A percentile compares a stretch with the other conserved stretches of the same genome.
Evolutionary conservation across 2,797 vertebrate genomes (phyloP).

Genomic region (Otolemur crassicaudatus): DNA sequence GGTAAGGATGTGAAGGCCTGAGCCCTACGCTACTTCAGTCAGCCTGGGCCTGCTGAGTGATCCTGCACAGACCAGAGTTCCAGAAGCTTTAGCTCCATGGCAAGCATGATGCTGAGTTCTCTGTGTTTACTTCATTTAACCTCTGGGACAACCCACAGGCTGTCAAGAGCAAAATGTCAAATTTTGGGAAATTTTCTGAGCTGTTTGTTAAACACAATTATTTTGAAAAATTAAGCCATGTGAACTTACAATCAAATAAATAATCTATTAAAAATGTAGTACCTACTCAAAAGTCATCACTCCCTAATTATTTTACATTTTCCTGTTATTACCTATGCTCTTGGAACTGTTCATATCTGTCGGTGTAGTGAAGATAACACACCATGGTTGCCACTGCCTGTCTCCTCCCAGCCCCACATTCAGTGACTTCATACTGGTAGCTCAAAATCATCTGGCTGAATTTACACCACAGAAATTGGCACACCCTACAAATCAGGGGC

Average conservation of each 20-base stretch:
- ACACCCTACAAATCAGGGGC: no score
- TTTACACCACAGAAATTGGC: neutral
- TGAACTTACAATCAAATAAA: neutral
- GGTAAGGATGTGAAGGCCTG: neutral
- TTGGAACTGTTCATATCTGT: rapidly evolving
- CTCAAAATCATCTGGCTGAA: neutral
- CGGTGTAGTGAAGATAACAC: rapidly evolving
- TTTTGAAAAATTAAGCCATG: neutral
- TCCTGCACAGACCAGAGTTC: rapidly evolving
- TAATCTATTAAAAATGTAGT: neutral
- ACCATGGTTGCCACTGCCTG: rapidly evolving
- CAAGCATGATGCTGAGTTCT: neutral
- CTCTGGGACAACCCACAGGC: neutral
- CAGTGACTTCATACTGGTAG: neutral
- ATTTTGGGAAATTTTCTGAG: neutral
- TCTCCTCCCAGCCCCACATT: neutral
- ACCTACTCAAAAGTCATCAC: neutral
- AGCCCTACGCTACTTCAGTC: neutral
- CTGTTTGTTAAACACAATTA: neutral
- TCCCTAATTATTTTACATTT: neutral
- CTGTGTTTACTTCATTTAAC: neutral
- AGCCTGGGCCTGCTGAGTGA: no score
- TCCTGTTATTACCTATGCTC: rapidly evolving
- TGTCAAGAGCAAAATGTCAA: neutral
- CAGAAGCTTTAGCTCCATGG: rapidly evolving